These are phyloP conservation scores for Cataglyphis cursor DNA, from an alignment of 2,888 invertebrate genomes.

Conservation along the genomic window DNA sequence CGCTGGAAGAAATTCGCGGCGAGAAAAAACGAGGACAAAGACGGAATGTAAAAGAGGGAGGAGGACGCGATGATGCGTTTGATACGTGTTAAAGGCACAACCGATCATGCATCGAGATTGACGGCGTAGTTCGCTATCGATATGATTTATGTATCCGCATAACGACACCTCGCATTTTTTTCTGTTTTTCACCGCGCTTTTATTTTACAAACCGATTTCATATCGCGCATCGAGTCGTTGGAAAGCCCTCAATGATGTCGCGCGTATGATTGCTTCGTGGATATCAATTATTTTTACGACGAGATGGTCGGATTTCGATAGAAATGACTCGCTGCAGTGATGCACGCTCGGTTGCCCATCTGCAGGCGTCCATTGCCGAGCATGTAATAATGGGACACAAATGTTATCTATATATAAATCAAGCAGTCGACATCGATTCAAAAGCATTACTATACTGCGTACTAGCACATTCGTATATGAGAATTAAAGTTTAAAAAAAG, in stretches of 20 bases:
- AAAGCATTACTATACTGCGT: background rate
- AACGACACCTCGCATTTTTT: constrained; percentile 40
- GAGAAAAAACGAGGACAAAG: constrained; percentile 38
- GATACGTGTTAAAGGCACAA: constrained; percentile 14
- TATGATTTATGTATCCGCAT: constrained; percentile 64
- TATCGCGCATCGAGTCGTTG: constrained; percentile 47
- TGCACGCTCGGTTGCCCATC: constrained; percentile 58
- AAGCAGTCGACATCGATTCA: background rate
- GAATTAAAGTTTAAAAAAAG: background rate
- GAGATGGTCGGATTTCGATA: constrained; percentile 1
- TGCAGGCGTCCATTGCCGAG: constrained; percentile 54
- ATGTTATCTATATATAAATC: background rate
- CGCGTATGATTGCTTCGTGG: background rate
- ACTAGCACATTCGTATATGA: background rate
- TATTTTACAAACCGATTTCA: constrained; percentile 32
- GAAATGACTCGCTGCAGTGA: constrained; percentile 37
- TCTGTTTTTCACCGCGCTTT: background rate
- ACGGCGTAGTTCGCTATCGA: constrained; percentile 50
- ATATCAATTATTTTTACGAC: constrained; percentile 27
- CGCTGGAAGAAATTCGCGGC: constrained; percentile 46
- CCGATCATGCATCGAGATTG: constrained; percentile 22
- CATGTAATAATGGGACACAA: background rate
- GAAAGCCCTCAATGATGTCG: constrained; percentile 9
- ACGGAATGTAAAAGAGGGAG: background rate
- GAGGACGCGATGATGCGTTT: constrained; percentile 8